phyloP scores from a whole-genome alignment of 1,140 invertebrate species.

The Glossosoma conforme region DNA sequence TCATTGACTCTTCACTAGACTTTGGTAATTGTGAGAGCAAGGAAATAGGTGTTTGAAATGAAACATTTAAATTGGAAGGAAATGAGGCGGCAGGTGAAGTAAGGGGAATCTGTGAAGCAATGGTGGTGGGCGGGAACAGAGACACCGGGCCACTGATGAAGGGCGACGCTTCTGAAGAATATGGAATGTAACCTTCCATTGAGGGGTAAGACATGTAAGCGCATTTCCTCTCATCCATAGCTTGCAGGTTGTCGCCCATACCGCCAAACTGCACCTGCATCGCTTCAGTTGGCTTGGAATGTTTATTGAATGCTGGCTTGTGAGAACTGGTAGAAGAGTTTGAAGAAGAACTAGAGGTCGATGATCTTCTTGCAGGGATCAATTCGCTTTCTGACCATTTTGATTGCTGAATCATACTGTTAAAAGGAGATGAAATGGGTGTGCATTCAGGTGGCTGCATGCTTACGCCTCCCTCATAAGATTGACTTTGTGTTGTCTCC shows the following conservation, averaged over 20 bases:
- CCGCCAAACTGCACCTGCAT: constrained; percentile 35
- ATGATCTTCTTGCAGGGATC: constrained; percentile 60
- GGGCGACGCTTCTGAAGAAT: constrained; percentile 48
- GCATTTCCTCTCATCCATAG: too few species aligned
- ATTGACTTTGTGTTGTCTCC: constrained; percentile 24
- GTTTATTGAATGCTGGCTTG: constrained; percentile 40
- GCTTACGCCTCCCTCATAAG: constrained; percentile 45
- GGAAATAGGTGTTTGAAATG: constrained; percentile 52
- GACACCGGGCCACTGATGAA: constrained; percentile 56
- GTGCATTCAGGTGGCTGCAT: constrained; percentile 56
- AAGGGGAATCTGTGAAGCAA: constrained; percentile 56
- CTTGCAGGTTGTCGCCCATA: constrained; percentile 50
- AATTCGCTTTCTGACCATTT: constrained; percentile 70
- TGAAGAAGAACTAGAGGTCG: constrained; percentile 61
- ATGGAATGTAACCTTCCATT: constrained; percentile 49
- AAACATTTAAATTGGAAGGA: constrained; percentile 54
- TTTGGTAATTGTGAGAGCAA: constrained; percentile 52
- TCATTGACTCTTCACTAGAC: constrained; percentile 49
- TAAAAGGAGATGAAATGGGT: constrained; percentile 61
- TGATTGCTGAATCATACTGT: constrained; percentile 55
- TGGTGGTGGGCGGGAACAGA: constrained; percentile 54
- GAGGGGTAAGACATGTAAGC: too few species aligned
- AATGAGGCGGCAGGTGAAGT: constrained; percentile 59
- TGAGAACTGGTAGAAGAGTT: constrained; percentile 53
- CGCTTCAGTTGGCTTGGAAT: constrained; percentile 37